Conservation (phyloP, 2,888 invertebrate species). For the Koerneria pararmatus region DNA sequence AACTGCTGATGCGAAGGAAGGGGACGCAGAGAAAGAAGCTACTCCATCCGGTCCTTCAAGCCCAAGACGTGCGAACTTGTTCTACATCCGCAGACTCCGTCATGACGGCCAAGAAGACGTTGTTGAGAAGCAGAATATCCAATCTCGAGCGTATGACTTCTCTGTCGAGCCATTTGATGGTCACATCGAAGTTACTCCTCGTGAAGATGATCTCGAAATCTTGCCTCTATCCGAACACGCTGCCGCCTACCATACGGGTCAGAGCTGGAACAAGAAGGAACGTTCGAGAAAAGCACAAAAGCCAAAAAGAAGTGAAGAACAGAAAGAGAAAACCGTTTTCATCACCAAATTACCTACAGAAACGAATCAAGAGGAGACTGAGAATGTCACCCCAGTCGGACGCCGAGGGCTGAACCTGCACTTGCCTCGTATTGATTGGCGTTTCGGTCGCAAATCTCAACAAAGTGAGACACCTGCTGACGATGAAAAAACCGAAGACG, state of each 20-base stretch:
- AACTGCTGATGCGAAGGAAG: constrained; percentile 1
- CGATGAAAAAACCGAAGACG: no score
- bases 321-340: no score
- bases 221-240: constrained; percentile 13
- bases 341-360: no score
- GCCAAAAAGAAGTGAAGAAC: no score
- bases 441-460: no score
- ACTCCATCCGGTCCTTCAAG: constrained; percentile 14
- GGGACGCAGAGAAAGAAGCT: not conserved
- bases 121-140: constrained; percentile 12
- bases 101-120: constrained; percentile 14
- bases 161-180: constrained; percentile 11
- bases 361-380: no score
- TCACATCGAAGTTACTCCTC: constrained; percentile 12
- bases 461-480: no score
- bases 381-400: no score
- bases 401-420: no score
- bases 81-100: constrained; percentile 5
- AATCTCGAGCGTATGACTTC: constrained; percentile 9
- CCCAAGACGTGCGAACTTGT: not conserved
- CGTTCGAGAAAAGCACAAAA: constrained; percentile 11
- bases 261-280: constrained; percentile 17
- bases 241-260: constrained; percentile 8
- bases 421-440: no score
- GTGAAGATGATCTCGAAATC: constrained; percentile 17